Percentiles rank a stretch among this genome's conserved stretches.
These are phyloP conservation scores for Sebastes alutus DNA, from an alignment of 2,797 vertebrate genomes.

Conservation along the genomic window DNA sequence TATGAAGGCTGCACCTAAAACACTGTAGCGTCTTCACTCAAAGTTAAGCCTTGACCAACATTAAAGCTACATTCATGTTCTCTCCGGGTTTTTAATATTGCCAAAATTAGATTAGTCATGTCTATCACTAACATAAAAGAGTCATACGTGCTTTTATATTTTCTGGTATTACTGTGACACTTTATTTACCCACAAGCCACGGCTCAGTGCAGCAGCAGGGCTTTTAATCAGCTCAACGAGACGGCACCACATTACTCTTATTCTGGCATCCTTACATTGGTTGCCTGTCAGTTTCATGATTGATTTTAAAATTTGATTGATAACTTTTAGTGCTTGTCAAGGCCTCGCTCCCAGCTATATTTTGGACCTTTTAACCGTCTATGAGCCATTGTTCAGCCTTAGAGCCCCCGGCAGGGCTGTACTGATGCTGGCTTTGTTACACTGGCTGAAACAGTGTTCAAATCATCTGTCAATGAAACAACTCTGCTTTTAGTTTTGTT, in stretches of 20 bases:
- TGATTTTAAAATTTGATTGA: constrained; percentile 69
- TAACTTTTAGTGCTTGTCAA: constrained; percentile 56
- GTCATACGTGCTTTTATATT: neutral
- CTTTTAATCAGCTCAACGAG: constrained; percentile 59
- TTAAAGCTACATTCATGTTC: neutral
- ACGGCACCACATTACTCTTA: constrained; percentile 49
- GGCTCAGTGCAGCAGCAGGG: neutral
- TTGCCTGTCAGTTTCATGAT: constrained; percentile 60
- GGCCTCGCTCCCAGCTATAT: constrained; percentile 39
- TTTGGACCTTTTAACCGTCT: constrained; percentile 53
- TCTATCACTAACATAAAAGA: neutral
- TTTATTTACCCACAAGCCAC: constrained; percentile 24
- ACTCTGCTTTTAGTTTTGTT: constrained; percentile 5
- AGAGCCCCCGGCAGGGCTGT: constrained; percentile 17
- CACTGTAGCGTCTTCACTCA: neutral
- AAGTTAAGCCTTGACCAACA: neutral
- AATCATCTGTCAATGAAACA: constrained; percentile 29
- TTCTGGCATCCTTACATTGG: constrained; percentile 53
- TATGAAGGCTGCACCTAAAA: neutral
- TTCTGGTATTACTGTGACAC: constrained; percentile 11
- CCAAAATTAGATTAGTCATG: neutral
- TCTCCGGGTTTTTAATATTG: neutral
- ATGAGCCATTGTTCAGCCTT: constrained; percentile 49
- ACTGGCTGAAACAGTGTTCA: constrained; percentile 30
- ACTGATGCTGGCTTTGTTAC: constrained; percentile 30